A percentile compares a stretch with the other conserved stretches of the same genome.
These are phyloP conservation scores for Chloroceryle amazona DNA, from an alignment of 2,797 vertebrate species.

Conservation along the genomic window DNA sequence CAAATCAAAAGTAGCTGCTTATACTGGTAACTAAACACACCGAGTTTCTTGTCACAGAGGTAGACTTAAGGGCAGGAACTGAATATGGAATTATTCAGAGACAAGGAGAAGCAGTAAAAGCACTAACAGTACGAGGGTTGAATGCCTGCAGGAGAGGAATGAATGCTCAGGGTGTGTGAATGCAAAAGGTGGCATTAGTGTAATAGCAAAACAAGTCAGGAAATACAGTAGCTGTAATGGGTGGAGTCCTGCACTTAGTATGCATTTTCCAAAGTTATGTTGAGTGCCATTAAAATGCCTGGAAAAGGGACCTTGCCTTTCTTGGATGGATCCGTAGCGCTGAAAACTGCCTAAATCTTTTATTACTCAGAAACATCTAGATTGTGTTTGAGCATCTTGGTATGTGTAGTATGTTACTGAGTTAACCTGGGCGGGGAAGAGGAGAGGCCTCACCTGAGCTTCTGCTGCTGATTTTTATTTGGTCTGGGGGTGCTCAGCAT, in stretches of 20 bases:
- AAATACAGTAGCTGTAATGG: neutral
- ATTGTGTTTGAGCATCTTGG: neutral
- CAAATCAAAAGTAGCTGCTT: neutral
- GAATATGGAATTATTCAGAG: neutral
- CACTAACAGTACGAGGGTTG: neutral
- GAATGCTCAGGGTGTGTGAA: neutral
- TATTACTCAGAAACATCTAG: neutral
- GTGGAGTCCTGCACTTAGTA: neutral
- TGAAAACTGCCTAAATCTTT: neutral
- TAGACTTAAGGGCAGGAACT: neutral
- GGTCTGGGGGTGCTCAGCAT: neutral
- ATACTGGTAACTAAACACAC: neutral
- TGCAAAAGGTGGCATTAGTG: neutral
- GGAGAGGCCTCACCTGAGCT: neutral
- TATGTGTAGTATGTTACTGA: rapidly evolving
- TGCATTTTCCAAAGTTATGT: neutral
- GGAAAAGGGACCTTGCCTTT: neutral
- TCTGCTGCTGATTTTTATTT: neutral
- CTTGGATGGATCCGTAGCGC: neutral
- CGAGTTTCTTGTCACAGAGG: neutral
- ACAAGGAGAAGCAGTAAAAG: neutral
- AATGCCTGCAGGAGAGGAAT: neutral
- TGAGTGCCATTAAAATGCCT: neutral
- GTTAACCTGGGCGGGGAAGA: neutral
- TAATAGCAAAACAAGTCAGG: neutral